A percentile compares a stretch with the other conserved stretches of the same genome.
phyloP scores from a whole-genome alignment of 2,113 vertebrate genomes.

The Dipodomys ordii region DNA sequence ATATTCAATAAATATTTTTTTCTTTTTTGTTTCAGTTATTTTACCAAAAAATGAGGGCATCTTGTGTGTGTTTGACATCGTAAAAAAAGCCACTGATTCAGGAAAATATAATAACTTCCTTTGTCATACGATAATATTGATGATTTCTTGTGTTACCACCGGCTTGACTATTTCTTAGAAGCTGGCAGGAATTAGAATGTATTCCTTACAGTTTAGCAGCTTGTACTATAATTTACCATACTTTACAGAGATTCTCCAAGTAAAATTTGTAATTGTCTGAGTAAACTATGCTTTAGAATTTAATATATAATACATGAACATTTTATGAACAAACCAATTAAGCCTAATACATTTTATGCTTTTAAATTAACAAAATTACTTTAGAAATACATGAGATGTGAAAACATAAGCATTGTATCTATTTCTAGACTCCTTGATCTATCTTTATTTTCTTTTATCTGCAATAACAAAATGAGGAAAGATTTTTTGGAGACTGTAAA shows the following conservation, averaged over 20 bases:
- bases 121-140: constrained; percentile 49
- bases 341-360: constrained; percentile 67
- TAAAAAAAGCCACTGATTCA: constrained; percentile 22
- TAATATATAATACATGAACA: constrained; percentile 75
- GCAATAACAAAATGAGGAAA: constrained; percentile 48
- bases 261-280: constrained; percentile 69
- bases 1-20: constrained; percentile 28
- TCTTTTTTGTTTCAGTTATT: constrained; percentile 40
- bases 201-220: constrained; percentile 55
- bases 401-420: constrained; percentile 54
- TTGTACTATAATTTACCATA: constrained; percentile 60
- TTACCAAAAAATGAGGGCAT: constrained; percentile 13
- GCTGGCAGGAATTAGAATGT: constrained; percentile 20
- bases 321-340: constrained; percentile 79
- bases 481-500: neutral
- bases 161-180: constrained; percentile 62
- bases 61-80: constrained; percentile 3
- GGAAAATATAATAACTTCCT: constrained; percentile 55
- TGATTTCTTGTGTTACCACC: constrained; percentile 49
- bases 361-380: constrained; percentile 73
- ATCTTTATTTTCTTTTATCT: constrained; percentile 56
- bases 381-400: constrained; percentile 58
- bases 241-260: constrained; percentile 45
- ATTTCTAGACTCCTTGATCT: constrained; percentile 53
- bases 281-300: constrained; percentile 67